Evolutionary conservation across 2,113 vertebrate genomes (phyloP).

Genomic region (Brienomyrus longianalis): DNA sequence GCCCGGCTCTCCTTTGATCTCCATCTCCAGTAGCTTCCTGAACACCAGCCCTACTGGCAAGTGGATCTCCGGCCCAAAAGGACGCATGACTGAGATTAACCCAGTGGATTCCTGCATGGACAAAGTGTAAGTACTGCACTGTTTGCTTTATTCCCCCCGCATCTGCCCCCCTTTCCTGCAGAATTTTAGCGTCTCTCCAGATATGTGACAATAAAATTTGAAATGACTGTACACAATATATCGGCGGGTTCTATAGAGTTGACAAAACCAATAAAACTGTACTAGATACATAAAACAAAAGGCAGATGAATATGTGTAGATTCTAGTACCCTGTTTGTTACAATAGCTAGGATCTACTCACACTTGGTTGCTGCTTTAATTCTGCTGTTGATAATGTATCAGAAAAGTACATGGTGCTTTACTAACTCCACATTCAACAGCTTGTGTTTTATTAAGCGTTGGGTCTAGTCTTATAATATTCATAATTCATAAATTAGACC

Average conservation of each 20-base stretch:
- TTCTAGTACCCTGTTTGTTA: not conserved
- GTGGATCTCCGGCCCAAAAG: not conserved
- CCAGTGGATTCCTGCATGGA: not conserved
- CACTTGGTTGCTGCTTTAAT: not conserved
- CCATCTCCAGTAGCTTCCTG: not conserved
- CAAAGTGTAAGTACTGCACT: not conserved
- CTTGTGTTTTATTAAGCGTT: not conserved
- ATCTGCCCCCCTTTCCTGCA: not conserved
- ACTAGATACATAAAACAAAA: not conserved
- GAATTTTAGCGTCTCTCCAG: not conserved
- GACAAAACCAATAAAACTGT: not conserved
- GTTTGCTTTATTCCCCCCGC: not conserved
- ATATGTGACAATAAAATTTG: not conserved
- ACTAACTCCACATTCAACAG: not conserved
- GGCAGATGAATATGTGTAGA: not conserved
- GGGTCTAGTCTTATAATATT: not conserved
- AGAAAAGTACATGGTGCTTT: not conserved
- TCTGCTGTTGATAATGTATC: not conserved
- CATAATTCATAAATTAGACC: not conserved
- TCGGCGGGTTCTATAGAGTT: not conserved
- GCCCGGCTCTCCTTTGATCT: not conserved
- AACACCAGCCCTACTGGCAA: not conserved
- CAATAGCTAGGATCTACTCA: not conserved
- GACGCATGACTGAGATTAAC: not conserved
- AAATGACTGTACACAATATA: not conserved